phyloP scores from a whole-genome alignment of 2,113 vertebrate species.

The Gymnarchus niloticus region DNA sequence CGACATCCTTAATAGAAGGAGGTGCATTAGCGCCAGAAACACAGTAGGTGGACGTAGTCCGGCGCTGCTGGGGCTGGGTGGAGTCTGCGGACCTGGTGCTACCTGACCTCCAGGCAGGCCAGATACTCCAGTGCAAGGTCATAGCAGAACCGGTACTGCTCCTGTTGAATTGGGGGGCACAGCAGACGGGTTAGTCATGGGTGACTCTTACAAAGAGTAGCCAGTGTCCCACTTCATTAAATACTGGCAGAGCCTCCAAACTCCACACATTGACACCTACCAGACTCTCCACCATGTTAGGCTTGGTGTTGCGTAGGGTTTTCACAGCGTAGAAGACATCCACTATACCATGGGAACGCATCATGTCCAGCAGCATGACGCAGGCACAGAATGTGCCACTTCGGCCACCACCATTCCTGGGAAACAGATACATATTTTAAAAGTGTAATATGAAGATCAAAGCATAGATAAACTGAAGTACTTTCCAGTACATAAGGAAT shows the following conservation, averaged over 20 bases:
- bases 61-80: constrained; percentile 10
- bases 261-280: constrained; percentile 55
- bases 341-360: constrained; percentile 83
- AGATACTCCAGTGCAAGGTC: constrained; percentile 68
- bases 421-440: constrained; percentile 14
- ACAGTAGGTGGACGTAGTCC: not conserved
- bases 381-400: constrained; percentile 93
- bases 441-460: not conserved
- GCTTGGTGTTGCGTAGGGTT: constrained; percentile 90
- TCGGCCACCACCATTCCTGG: constrained; percentile 85
- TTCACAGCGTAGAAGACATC: constrained; percentile 94
- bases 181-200: not conserved
- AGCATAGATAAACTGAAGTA: not conserved
- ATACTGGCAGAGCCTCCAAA: constrained; percentile 55
- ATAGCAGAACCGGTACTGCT: constrained; percentile 72
- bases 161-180: constrained; percentile 40
- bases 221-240: not conserved
- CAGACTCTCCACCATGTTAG: constrained; percentile 98
- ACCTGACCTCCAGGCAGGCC: constrained; percentile 65
- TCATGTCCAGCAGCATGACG: constrained; percentile 90
- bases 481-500: not conserved
- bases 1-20: not conserved
- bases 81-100: constrained; percentile 39
- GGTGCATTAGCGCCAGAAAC: not conserved
- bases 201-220: not conserved